Conservation (phyloP, 2,113 vertebrate genomes). For the Dinomys branickii region DNA sequence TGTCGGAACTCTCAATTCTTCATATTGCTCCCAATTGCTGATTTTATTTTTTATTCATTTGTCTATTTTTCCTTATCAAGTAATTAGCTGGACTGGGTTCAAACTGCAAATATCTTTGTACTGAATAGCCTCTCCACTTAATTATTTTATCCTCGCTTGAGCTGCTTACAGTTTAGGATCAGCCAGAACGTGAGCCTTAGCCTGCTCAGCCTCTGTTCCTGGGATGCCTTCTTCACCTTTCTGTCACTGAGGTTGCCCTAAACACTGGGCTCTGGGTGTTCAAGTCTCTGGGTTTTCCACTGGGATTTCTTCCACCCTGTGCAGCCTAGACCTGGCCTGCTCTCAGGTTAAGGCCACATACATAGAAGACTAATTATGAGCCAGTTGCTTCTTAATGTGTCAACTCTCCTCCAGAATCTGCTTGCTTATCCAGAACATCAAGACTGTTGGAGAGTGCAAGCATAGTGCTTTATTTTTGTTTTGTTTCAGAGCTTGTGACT, state of each 20-base stretch:
- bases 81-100: not conserved
- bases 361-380: not conserved
- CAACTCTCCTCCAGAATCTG: not conserved
- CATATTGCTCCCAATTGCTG: not conserved
- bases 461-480: not conserved
- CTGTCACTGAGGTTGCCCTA: not conserved
- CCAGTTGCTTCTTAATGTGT: not conserved
- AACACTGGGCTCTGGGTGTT: not conserved
- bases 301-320: not conserved
- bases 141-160: not conserved
- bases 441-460: not conserved
- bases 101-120: not conserved
- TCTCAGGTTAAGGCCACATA: not conserved
- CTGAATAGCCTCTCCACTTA: not conserved
- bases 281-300: not conserved
- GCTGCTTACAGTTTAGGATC: not conserved
- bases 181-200: not conserved
- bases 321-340: not conserved
- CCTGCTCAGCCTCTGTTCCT: not conserved
- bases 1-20: not conserved
- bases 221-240: not conserved
- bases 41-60: not conserved
- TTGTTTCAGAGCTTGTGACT: not conserved
- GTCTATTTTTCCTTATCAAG: not conserved
- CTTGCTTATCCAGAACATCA: not conserved